Conservation (phyloP, 2,888 invertebrate genomes). For the Sepioteuthis lessoniana region DNA sequence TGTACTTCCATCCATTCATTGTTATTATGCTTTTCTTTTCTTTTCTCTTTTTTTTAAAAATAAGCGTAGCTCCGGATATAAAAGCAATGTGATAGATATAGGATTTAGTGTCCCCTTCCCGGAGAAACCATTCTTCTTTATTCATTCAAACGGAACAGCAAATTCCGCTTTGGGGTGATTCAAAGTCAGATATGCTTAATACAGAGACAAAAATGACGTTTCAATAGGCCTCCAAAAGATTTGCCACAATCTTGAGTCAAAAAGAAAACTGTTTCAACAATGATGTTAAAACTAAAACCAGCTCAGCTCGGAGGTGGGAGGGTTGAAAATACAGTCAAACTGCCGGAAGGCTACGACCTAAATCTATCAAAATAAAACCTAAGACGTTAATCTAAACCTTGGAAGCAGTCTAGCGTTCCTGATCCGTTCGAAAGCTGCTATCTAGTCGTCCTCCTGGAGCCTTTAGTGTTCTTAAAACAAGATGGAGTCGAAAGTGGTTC, state of each 20-base stretch:
- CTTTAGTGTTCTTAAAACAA: conserved; percentile 33
- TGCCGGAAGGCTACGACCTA: conserved; percentile 23
- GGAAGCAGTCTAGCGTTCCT: neutral
- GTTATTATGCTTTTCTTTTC: neutral
- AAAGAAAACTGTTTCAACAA: conserved; percentile 23
- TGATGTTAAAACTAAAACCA: conserved; percentile 23
- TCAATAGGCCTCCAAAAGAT: conserved; percentile 9
- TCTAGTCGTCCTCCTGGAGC: neutral
- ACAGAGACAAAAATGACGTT: conserved; percentile 33
- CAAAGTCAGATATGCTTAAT: conserved; percentile 23
- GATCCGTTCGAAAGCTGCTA: conserved; percentile 12
- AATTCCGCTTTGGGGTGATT: conserved; percentile 25
- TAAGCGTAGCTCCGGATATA: neutral
- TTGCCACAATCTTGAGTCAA: conserved; percentile 18
- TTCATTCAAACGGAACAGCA: conserved; percentile 15
- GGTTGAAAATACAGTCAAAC: conserved; percentile 9
- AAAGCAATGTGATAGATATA: neutral
- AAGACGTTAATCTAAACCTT: conserved; percentile 33
- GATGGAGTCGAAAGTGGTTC: conserved; percentile 23
- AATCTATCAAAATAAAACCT: conserved; percentile 33
- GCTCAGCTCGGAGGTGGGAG: neutral
- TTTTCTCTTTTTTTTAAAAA: neutral
- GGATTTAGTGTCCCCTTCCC: neutral
- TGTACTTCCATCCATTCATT: neutral
- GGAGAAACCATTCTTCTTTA: neutral